Base-by-base conservation (phyloP, 2,113 vertebrate species). In the Ctenomys sociabilis region DNA sequence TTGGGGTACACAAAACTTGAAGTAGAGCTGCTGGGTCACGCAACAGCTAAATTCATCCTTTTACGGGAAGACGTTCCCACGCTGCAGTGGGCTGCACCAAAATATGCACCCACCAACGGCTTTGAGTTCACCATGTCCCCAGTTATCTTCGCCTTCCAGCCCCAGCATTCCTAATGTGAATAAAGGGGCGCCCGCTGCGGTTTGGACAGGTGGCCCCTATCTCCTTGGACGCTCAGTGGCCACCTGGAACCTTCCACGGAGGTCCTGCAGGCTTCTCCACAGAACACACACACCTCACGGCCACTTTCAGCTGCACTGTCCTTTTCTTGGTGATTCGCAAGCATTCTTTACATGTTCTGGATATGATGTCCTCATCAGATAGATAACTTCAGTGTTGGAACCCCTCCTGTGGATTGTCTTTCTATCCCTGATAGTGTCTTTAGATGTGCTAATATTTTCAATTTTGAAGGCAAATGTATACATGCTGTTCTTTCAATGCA, bases 401-500 rank as follows among this genome's bases (percentile, higher is more conserved):
- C 40, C 81, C 54, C 24, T 13, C 45, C 35, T 73, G 9, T 43
- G 66, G 14, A 0, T 16, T 72, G 35, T 70, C 52, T 45, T 68
- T 95, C 61, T n/a, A n/a, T 21, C 80, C 52, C 80, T 54, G 22
- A 64, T 13, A n/a, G 52, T 32, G 7, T n/a, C 64, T 43, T 54
- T 54, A 40, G 72, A 61, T 24, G 40, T 11, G 52, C 11, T 32
- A 12, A 52, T 37, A n/a, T 63, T 83, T 78, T 80, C 30, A 30
- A 72, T 13, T 93, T 78, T 90, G 30, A n/a, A 89, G 61, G 61
- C 70, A 28, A 85, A 93, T 70, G 43, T 88, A 70, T 37, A 35
- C 14, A 72, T 82, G 66, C 88, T 93, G 40, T 28, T 45, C 73
- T 66, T 28, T 37, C 64, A 7, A 19, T 80, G 11, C 22, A 28